phyloP scores from a whole-genome alignment of 2,888 invertebrate species.

The Scaptomyza flava region DNA sequence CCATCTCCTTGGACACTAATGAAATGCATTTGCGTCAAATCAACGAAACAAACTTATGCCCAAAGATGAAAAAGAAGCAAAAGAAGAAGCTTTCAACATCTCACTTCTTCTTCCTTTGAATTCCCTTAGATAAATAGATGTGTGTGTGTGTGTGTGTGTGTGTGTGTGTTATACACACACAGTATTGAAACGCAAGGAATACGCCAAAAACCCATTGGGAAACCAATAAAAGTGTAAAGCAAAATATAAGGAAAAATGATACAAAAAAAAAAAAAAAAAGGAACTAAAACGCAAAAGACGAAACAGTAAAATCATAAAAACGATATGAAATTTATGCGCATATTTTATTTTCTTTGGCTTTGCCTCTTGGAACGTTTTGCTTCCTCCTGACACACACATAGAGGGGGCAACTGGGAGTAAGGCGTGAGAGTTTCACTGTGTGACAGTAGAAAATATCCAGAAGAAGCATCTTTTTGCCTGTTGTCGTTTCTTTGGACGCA shows the following conservation, averaged over 20 bases:
- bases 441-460: slow-evolving; percentile 5
- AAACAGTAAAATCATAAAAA: slow-evolving; percentile 75
- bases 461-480: slow-evolving; percentile 16
- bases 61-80: neutral
- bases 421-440: neutral
- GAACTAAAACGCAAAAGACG: slow-evolving; percentile 32
- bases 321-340: slow-evolving; percentile 79
- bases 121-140: slow-evolving; percentile 28
- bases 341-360: slow-evolving; percentile 74
- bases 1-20: slow-evolving; percentile 42
- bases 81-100: neutral
- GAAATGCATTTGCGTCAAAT: slow-evolving; percentile 62
- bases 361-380: slow-evolving; percentile 36
- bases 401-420: neutral
- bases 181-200: slow-evolving; percentile 42
- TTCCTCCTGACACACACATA: slow-evolving; percentile 9
- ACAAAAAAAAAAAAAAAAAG: slow-evolving; percentile 1
- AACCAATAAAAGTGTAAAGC: slow-evolving; percentile 70
- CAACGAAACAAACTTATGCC: slow-evolving; percentile 41
- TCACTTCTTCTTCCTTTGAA: slow-evolving; percentile 9
- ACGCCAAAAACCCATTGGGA: slow-evolving; percentile 55
- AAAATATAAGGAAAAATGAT: slow-evolving; percentile 19
- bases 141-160: slow-evolving; percentile 21
- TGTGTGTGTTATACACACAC: no score
- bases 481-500: slow-evolving; percentile 27